Evolutionary conservation across 2,888 invertebrate genomes (phyloP).

Genomic region (Harmothoe impar): DNA sequence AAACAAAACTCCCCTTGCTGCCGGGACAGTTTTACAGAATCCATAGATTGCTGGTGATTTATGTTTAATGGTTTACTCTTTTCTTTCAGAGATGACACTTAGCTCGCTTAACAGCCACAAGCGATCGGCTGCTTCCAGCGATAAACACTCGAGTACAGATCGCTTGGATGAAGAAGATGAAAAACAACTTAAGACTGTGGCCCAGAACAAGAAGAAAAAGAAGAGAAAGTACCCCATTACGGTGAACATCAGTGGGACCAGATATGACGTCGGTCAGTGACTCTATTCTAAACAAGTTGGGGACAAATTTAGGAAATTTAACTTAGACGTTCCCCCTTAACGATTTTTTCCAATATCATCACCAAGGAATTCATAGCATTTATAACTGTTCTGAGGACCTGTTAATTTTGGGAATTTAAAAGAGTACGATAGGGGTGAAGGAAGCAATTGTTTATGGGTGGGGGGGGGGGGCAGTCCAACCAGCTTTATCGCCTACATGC

Average conservation of each 20-base stretch:
- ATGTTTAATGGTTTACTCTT: not conserved
- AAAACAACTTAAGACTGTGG: slow-evolving; percentile 57
- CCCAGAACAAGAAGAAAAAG: slow-evolving; percentile 72
- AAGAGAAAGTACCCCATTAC: slow-evolving; percentile 74
- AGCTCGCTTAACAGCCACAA: slow-evolving; percentile 47
- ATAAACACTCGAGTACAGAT: slow-evolving; percentile 53
- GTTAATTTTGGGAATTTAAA: too few species aligned
- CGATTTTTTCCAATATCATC: not conserved
- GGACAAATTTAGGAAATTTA: not conserved
- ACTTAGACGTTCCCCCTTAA: too few species aligned
- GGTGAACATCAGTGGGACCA: slow-evolving; percentile 81
- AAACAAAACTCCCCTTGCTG: too few species aligned
- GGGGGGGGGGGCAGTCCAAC: too few species aligned
- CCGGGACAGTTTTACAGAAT: too few species aligned
- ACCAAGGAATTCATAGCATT: too few species aligned
- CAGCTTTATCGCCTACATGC: too few species aligned
- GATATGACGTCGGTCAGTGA: slow-evolving; percentile 82
- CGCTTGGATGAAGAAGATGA: slow-evolving; percentile 62
- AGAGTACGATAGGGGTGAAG: too few species aligned
- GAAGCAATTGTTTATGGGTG: too few species aligned
- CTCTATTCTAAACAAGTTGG: not conserved
- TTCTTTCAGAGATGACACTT: slow-evolving; percentile 55
- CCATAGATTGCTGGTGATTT: too few species aligned
- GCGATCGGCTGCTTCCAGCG: slow-evolving; percentile 8
- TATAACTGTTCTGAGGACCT: too few species aligned